phyloP scores from a whole-genome alignment of 2,797 vertebrate species.

The Clangula hyemalis region DNA sequence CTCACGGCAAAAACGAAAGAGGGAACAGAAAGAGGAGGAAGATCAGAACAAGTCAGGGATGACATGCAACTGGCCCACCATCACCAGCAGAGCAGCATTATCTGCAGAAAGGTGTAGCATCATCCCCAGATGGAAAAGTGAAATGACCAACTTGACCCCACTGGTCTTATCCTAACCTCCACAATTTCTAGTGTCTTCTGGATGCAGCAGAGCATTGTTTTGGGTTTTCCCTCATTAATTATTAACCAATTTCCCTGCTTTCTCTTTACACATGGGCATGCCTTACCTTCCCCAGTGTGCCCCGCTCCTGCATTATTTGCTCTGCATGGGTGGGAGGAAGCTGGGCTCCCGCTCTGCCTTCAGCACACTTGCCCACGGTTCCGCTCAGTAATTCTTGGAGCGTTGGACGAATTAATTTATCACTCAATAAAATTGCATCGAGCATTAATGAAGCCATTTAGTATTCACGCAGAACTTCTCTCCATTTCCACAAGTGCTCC shows the following conservation, averaged over 20 bases:
- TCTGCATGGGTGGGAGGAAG: neutral
- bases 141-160: accelerated
- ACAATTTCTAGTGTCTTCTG: neutral
- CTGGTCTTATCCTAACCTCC: neutral
- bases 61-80: neutral
- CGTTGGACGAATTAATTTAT: slow-evolving; percentile 59
- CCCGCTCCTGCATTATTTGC: neutral
- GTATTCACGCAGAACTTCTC: slow-evolving; percentile 66
- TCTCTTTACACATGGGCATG: neutral
- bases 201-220: neutral
- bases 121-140: neutral
- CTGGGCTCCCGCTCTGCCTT: neutral
- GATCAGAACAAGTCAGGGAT: neutral
- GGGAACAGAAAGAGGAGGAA: neutral
- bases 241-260: neutral
- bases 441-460: slow-evolving; percentile 67
- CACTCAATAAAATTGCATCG: slow-evolving; percentile 10
- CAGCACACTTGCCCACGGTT: neutral
- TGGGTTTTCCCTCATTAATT: neutral
- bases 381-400: slow-evolving; percentile 50
- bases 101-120: neutral
- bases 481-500: slow-evolving; percentile 65
- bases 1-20: neutral
- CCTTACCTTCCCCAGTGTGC: accelerated
- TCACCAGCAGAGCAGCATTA: accelerated